Base-by-base conservation (phyloP, 2,113 vertebrate genomes). In the Thunnus maccoyii region DNA sequence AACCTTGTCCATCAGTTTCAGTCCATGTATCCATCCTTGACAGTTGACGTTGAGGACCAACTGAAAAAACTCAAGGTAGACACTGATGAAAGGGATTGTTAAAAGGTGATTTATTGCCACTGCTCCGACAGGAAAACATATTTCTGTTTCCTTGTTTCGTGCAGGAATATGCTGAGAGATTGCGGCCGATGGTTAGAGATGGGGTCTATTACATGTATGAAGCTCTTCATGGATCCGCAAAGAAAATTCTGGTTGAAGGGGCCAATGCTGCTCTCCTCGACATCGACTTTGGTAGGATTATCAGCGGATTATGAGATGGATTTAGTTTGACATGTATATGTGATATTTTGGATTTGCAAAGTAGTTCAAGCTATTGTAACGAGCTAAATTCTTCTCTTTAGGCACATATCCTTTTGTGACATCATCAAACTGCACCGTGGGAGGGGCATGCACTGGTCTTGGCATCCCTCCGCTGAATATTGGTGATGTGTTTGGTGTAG, bases 391-490 rank as follows among this genome's bases (percentile, higher is more conserved):
- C 27, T 61, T 83, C 11, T 83, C 64, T 44, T 18, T 91, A 99
- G 98, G 98, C 58, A 99, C 98, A 0, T 99, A 99, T 90, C 98
- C 98, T 13, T 99, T 98, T 1, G 98, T 99, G 94, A 99, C 98
- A 3, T 99, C 98, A 0, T 99, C 98, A 25, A 99, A 99, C 94
- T 99, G 98, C 95, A 99, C 98, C 0, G 96, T 97, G 58, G 98
- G 98, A 0, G 97, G 98, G 0, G 98, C 97, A 0, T 99, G 98
- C 93, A 99, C 98, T 0, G 98, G 98, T 2, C 96, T 99, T 11
- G 98, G 98, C 16, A 95, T 99, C 79, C 98, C 98, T 0, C 98
- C 98, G 0, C 94, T 96, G 78, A 97, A 97, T 61, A 95, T 99
- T 0, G 98, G 98, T 0, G 98, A 99, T 0, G 97, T 99, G 58